Conservation (phyloP, 2,113 vertebrate species). For the Typhlomys cinereus region DNA sequence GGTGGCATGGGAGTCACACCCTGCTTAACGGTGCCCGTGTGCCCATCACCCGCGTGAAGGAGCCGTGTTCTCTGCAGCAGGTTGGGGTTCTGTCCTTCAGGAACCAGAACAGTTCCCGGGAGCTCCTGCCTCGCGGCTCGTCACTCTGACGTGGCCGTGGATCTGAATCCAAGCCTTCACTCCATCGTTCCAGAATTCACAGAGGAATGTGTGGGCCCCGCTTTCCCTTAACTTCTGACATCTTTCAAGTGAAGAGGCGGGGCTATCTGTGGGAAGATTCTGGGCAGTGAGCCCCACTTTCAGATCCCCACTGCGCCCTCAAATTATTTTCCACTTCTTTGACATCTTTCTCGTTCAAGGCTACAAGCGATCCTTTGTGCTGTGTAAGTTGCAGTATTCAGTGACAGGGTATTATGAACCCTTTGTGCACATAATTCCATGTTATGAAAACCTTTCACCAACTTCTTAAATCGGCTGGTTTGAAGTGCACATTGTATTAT, state of each 20-base stretch:
- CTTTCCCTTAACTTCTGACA: not conserved
- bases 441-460: slow-evolving; percentile 76
- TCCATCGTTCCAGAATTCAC: not conserved
- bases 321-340: slow-evolving; percentile 33
- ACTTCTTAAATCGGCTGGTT: slow-evolving; percentile 69
- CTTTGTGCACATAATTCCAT: slow-evolving; percentile 71
- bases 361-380: slow-evolving; percentile 9
- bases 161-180: too few relatives aligned
- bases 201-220: not conserved
- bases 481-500: slow-evolving; percentile 62
- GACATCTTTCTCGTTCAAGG: slow-evolving; percentile 54
- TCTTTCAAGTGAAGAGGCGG: not conserved
- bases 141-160: not conserved
- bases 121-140: not conserved
- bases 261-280: slow-evolving; percentile 16
- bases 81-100: not conserved
- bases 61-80: not conserved
- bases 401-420: slow-evolving; percentile 65
- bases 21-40: not conserved
- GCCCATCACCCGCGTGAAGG: not conserved
- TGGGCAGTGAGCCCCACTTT: slow-evolving; percentile 4
- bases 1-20: not conserved
- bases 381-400: slow-evolving; percentile 41
- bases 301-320: not conserved
- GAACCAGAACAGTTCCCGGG: not conserved